Percentiles rank a stretch among this genome's conserved stretches.
Conservation (phyloP, 2,888 invertebrate genomes). For the Resseliella maxima region DNA sequence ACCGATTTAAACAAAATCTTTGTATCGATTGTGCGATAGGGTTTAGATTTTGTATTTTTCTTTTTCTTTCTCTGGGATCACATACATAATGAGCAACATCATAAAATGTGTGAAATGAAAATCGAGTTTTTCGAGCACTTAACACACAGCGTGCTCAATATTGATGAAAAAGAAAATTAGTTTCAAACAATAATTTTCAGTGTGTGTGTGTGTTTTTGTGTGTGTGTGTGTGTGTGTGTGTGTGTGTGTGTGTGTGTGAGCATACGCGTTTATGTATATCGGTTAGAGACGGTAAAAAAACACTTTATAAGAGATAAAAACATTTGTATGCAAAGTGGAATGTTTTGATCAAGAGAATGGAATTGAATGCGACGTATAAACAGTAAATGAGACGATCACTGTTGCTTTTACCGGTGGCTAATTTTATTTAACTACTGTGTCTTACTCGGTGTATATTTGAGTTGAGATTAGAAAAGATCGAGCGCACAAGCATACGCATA, state of each 20-base stretch:
- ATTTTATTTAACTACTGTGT: slow-evolving; percentile 30
- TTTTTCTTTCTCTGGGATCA: no score
- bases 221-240: no score
- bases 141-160: neutral
- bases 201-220: no score
- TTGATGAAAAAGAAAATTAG: slow-evolving; percentile 4
- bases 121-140: neutral
- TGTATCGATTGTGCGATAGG: neutral
- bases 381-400: neutral
- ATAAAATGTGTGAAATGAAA: slow-evolving; percentile 48
- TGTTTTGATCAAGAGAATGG: neutral
- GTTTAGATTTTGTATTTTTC: neutral
- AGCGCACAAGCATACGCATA: neutral
- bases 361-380: neutral
- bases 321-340: slow-evolving; percentile 43
- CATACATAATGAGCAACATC: neutral
- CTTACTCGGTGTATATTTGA: neutral
- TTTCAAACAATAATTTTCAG: neutral
- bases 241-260: no score
- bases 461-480: slow-evolving; percentile 10
- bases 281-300: neutral
- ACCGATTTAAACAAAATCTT: neutral
- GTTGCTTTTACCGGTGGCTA: slow-evolving; percentile 35
- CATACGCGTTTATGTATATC: no score
- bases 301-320: neutral